These are phyloP conservation scores for Pica pica DNA, from an alignment of 2,113 vertebrate species.

Conservation along the genomic window DNA sequence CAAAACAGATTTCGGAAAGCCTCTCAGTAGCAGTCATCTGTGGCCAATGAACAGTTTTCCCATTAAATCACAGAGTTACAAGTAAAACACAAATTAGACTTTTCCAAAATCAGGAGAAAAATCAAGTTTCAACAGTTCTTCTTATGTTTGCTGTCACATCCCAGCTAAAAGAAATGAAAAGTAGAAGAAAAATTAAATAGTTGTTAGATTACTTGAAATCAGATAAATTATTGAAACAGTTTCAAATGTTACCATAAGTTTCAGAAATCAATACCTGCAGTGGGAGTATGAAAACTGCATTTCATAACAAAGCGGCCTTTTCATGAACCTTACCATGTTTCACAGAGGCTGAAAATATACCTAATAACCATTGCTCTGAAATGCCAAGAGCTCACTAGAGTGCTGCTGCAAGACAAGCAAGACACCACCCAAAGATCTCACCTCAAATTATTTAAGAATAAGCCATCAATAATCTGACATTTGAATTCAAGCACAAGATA, in stretches of 20 bases:
- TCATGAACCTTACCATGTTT: not conserved
- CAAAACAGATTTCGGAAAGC: not conserved
- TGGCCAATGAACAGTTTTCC: not conserved
- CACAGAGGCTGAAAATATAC: not conserved
- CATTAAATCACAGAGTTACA: not conserved
- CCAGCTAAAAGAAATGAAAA: constrained; percentile 49
- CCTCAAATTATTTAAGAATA: not conserved
- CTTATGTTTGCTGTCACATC: constrained; percentile 7
- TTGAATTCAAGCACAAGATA: not conserved
- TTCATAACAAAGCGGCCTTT: not conserved
- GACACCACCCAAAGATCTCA: not conserved
- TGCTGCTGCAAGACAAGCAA: not conserved
- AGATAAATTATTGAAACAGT: not conserved
- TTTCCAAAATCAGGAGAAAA: not conserved
- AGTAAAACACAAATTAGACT: not conserved
- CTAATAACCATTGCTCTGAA: not conserved
- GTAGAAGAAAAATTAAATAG: not conserved
- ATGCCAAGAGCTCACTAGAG: not conserved
- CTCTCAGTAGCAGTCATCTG: not conserved
- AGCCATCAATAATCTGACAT: not conserved
- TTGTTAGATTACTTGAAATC: not conserved
- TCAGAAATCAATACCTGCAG: not conserved
- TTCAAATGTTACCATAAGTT: not conserved
- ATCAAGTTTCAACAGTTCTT: constrained; percentile 23
- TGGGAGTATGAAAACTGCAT: not conserved